Evolutionary conservation across 2,797 vertebrate genomes (phyloP), one percentile per base, ranked within the genome.

Genomic region (Avahi laniger): DNA sequence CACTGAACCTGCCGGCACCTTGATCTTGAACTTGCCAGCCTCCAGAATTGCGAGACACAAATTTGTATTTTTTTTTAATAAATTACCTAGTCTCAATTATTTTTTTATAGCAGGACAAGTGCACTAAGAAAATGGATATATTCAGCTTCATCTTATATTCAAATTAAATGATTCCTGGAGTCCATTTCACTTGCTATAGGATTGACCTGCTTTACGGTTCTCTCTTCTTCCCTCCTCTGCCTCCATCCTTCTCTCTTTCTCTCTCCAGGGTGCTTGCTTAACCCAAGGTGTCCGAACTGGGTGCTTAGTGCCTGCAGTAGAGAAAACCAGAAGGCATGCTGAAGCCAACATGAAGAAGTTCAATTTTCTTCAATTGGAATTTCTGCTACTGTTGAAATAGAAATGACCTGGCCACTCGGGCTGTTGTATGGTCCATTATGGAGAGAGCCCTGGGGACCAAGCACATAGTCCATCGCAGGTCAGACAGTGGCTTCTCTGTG

Each of bases 361-460:
- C 28, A 22, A 1, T 59, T 14, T 61, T 73, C 28, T 80, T 79
- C 59, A 13, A 5, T 1, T 38, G 70, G 26, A 79, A 41, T 78
- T 24, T 35, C 4, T 10, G 54, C 15, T 72, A 12, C 24, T 14
- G 26, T 54, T 26, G 14, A 50, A 41, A 15, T 2, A 81, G 38
- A 81, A 69, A 41, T 41, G 69, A n/a, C 30, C 11, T 33, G 13
- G 18, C 52, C 75, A 22, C 33, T 12, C 4, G 9, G 54, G 61
- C 22, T 5, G 5, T 18, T 33, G 30, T 1, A 1, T 13, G 9
- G 7, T 38, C 26, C 15, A 1, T 30, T 3, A 11, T 28, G 4
- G 28, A 6, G 24, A 22, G 24, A 69, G 43, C 10, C 24, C 2
- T 30, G 10, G 35, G 65, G 33, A 61, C 33, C 15, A 63, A 7